Evolutionary conservation across 1,140 invertebrate species (phyloP).

Genomic region (Ruditapes philippinarum): DNA sequence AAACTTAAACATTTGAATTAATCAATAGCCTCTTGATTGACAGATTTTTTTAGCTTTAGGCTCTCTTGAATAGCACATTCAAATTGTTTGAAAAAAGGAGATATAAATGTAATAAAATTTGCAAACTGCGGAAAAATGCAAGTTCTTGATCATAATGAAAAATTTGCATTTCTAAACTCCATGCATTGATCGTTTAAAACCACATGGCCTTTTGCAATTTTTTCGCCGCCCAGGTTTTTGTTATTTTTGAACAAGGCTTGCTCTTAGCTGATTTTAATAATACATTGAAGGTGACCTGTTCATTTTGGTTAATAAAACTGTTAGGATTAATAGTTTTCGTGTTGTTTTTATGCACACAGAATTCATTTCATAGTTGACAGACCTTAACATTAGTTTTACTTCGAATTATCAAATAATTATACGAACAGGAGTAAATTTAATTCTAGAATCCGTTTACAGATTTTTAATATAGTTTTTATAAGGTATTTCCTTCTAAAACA

Average conservation of each 20-base stretch:
- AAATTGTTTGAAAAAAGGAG: neutral
- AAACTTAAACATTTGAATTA: neutral
- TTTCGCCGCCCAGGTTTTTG: constrained; percentile 10
- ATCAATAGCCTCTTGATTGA: neutral
- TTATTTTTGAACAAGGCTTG: neutral
- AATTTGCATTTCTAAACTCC: constrained; percentile 7
- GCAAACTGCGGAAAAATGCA: constrained; percentile 35
- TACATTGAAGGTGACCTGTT: neutral
- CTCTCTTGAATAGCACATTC: neutral
- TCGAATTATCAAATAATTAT: too few relatives aligned
- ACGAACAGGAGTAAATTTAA: too few relatives aligned
- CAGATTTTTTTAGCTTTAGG: neutral
- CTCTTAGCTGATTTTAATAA: constrained; percentile 4
- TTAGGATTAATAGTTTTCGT: neutral
- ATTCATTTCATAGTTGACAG: too few relatives aligned
- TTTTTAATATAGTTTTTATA: too few relatives aligned
- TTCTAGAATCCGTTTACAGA: too few relatives aligned
- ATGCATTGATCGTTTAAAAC: constrained; percentile 10
- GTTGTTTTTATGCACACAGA: too few relatives aligned
- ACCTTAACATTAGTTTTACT: too few relatives aligned
- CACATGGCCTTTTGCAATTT: constrained; percentile 26
- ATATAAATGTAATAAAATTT: constrained; percentile 13
- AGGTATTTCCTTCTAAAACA: too few relatives aligned
- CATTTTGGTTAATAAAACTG: neutral
- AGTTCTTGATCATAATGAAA: constrained; percentile 9